phyloP scores from a whole-genome alignment of 2,113 vertebrate species.

The Gallinago media region DNA sequence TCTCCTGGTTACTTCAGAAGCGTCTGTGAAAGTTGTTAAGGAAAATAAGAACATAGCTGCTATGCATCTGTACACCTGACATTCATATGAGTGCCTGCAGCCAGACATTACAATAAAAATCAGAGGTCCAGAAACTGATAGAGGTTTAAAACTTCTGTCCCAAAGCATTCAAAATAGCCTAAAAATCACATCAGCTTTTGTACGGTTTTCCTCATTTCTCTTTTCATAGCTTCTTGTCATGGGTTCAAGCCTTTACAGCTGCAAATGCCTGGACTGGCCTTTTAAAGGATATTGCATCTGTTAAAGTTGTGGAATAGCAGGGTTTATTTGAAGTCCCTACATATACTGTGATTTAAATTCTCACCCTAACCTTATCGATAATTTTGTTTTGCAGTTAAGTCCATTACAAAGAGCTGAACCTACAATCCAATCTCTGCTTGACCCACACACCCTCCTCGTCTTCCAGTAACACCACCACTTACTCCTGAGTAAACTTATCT shows the following conservation, averaged over 20 bases:
- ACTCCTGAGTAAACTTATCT: background rate
- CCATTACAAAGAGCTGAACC: background rate
- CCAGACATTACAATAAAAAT: background rate
- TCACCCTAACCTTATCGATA: background rate
- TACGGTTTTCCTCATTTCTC: background rate
- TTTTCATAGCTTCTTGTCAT: background rate
- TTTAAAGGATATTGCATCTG: background rate
- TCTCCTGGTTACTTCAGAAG: background rate
- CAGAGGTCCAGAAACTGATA: background rate
- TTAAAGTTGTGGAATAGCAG: background rate
- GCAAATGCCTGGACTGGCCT: background rate
- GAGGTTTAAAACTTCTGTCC: background rate
- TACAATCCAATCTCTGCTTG: background rate
- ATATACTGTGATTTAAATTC: background rate
- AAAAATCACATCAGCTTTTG: background rate
- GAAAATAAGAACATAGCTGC: rapidly evolving
- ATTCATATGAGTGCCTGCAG: background rate
- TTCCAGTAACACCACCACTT: background rate
- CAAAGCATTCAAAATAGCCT: background rate
- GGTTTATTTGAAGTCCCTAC: background rate
- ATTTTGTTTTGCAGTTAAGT: background rate
- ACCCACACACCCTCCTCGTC: background rate
- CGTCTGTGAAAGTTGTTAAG: background rate
- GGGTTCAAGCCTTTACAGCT: background rate
- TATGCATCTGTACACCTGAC: rapidly evolving